phyloP scores from a whole-genome alignment of 2,797 vertebrate species.

The Poecilia velifera region DNA sequence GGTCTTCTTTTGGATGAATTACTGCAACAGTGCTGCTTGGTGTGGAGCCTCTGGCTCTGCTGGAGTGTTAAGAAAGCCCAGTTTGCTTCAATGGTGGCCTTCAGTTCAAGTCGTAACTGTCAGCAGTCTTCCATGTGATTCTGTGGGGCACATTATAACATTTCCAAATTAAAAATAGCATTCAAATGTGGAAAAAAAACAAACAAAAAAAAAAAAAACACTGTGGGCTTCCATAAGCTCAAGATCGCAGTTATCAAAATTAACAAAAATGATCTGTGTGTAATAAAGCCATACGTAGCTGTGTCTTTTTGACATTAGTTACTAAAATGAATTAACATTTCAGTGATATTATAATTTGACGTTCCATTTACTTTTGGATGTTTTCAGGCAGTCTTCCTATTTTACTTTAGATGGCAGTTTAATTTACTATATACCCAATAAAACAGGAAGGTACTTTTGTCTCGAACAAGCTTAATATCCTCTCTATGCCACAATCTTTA shows the following conservation, averaged over 20 bases:
- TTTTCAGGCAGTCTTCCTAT: neutral
- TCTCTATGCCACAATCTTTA: slow-evolving; percentile 33
- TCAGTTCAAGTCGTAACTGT: neutral
- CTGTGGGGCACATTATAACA: neutral
- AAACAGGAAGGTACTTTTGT: slow-evolving; percentile 21
- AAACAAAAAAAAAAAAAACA: too few species aligned
- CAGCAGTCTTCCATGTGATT: neutral
- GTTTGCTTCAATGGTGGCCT: neutral
- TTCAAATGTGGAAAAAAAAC: neutral
- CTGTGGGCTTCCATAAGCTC: neutral
- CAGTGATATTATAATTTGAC: neutral
- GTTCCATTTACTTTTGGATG: neutral
- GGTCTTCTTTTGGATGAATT: neutral
- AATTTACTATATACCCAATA: neutral
- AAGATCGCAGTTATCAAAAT: neutral
- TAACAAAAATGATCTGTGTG: neutral
- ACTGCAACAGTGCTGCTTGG: neutral
- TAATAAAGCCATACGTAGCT: neutral
- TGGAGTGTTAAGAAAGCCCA: neutral
- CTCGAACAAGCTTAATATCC: slow-evolving; percentile 27
- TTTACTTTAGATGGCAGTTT: slow-evolving; percentile 4
- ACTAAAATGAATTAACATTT: neutral
- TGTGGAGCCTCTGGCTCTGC: neutral
- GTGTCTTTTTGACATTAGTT: neutral
- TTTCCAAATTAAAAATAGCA: neutral